Evolutionary conservation across 2,888 invertebrate genomes (phyloP).

Genomic region (Hipparchia semele): DNA sequence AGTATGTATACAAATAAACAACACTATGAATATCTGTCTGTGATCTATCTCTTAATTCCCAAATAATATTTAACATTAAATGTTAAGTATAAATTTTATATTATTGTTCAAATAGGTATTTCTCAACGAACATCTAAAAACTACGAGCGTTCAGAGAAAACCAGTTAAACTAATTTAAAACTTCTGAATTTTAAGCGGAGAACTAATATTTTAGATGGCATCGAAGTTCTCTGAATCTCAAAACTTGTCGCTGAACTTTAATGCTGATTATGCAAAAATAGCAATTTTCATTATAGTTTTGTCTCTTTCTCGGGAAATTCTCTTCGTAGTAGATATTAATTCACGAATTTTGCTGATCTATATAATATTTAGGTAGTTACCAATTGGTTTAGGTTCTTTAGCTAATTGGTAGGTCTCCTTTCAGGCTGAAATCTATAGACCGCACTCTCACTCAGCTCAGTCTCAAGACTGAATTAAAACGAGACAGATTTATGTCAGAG

Average conservation of each 20-base stretch:
- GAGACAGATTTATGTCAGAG: no score
- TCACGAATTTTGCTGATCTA: neutral
- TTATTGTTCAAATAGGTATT: no score
- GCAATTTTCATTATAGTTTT: conserved; percentile 4
- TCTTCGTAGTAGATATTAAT: neutral
- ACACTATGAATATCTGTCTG: no score
- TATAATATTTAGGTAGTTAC: no score
- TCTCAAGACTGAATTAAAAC: no score
- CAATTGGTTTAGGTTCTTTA: no score
- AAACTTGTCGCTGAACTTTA: conserved; percentile 29
- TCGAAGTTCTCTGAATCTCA: conserved; percentile 24
- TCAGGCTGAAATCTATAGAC: no score
- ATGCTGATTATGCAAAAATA: conserved; percentile 29
- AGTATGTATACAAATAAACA: no score
- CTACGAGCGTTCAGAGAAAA: conserved; percentile 18
- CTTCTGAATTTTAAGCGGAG: conserved; percentile 29
- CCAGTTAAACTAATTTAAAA: conserved; percentile 33
- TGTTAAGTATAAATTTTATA: no score
- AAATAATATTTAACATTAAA: no score
- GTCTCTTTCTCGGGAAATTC: neutral
- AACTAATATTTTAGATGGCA: conserved; percentile 38
- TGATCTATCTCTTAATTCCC: neutral
- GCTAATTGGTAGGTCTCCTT: no score
- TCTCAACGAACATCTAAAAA: conserved; percentile 11
- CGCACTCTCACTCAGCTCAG: no score